Percentiles rank a stretch among this genome's conserved stretches.
These are phyloP conservation scores for Morone saxatilis DNA, from an alignment of 2,113 vertebrate genomes.

Conservation along the genomic window DNA sequence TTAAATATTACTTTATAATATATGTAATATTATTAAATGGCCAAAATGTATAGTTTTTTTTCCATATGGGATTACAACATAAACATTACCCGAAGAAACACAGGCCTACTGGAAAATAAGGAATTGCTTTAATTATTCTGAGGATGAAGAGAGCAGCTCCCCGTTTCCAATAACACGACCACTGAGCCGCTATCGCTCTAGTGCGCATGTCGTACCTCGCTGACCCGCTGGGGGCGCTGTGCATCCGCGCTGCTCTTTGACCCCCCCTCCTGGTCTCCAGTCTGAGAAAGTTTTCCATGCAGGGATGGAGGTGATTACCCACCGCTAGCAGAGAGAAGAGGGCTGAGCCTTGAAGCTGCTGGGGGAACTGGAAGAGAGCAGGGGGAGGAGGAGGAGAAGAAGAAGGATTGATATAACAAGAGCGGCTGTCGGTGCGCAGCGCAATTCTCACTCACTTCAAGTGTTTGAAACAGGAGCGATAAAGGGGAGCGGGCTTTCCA, in stretches of 20 bases:
- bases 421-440: conserved; percentile 79
- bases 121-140: background rate
- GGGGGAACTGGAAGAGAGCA: conserved; percentile 78
- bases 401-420: conserved; percentile 88
- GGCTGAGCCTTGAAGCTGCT: conserved; percentile 86
- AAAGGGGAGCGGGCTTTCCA: conserved; percentile 65
- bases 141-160: too few species aligned
- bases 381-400: conserved; percentile 79
- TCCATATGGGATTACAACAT: too few species aligned
- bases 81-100: background rate
- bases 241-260: background rate
- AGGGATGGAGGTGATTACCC: conserved; percentile 63
- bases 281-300: conserved; percentile 69
- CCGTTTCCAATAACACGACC: background rate
- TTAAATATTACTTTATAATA: background rate
- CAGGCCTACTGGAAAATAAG: background rate
- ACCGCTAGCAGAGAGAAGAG: conserved; percentile 81
- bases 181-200: background rate
- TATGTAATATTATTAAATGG: background rate
- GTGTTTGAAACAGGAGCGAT: conserved; percentile 59
- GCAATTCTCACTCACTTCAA: conserved; percentile 72
- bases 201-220: conserved; percentile 5
- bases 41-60: background rate
- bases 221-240: conserved; percentile 45
- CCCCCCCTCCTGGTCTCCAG: background rate